Base-by-base conservation (phyloP, 2,113 vertebrate genomes). In the Corapipo altera region DNA sequence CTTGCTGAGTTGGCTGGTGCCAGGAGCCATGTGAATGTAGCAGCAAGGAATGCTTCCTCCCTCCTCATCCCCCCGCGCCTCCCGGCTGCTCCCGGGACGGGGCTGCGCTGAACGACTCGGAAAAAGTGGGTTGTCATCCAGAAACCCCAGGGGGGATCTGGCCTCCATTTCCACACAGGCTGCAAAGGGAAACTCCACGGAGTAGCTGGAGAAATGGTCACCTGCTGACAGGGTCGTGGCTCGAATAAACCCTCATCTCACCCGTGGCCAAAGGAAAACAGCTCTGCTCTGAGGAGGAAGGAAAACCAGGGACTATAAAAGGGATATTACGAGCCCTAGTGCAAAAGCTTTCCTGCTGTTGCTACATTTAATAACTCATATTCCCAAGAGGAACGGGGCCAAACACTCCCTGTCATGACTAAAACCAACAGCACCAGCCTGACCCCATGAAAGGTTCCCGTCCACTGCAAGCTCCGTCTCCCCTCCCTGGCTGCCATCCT, bases 21-120 rank as follows among this genome's bases (percentile, higher is more conserved):
- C 93, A 95, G 95, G 94, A 96, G 89, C 96, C 90, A 18, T 61
- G 87, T 64, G 85, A 93, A 97, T 84, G 93, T 59, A 96, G 93
- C 88, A 84, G 91, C 91, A 88, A 96, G 96, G 95, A 96, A 95
- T 97, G 94, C 80, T 88, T 69, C 79, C 91, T 92, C 87, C 94
- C 79, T 94, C 83, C 87, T 88, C 89, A 73, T 72, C 64, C 71
- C 91, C 73, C 89, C 7, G 5, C 2, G 32, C 73, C 75, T 80
- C 88, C 73, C 58, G 4, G 54, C 81, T 57, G 91, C 77, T 97
- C 37, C 64, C 0, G 7, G 82, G 44, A 44, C 27, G 6, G 39
- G 77, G 65, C 64, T n/a, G 72, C 0, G 3, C 74, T 10, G 51
- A 67, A 74, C 13, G 0, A 4, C 46, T 49, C 0, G 8, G 85